Percentiles rank a stretch among this genome's conserved stretches.
Conservation (phyloP, 2,797 vertebrate species). For the Lophotriccus pileatus region DNA sequence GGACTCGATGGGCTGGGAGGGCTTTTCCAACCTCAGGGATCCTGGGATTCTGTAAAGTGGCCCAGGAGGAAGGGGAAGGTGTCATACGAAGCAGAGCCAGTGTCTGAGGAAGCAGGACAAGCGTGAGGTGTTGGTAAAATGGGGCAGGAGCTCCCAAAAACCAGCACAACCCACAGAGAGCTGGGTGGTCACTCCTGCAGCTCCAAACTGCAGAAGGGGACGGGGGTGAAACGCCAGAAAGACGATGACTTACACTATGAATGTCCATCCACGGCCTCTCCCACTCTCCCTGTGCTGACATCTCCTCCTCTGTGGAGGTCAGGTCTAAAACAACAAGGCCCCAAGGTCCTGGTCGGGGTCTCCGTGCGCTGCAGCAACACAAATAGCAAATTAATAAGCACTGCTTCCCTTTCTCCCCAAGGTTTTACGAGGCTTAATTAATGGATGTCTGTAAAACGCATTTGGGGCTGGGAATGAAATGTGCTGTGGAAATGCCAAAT, state of each 20-base stretch:
- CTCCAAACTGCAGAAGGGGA: background rate
- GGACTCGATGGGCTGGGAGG: accelerated
- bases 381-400: slow-evolving; percentile 55
- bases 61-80: background rate
- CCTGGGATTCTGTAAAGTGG: accelerated
- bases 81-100: background rate
- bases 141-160: background rate
- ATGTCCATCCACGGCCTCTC: background rate
- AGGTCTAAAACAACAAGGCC: slow-evolving; percentile 38
- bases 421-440: slow-evolving; percentile 60
- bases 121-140: background rate
- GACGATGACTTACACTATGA: background rate
- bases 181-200: accelerated
- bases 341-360: slow-evolving; percentile 33
- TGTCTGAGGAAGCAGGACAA: background rate
- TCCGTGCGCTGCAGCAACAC: slow-evolving; percentile 10
- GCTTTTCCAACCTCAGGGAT: background rate
- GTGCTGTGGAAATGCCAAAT: slow-evolving; percentile 67
- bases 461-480: slow-evolving; percentile 64
- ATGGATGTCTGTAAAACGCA: slow-evolving; percentile 56
- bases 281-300: background rate
- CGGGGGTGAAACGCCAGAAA: background rate
- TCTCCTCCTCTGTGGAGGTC: background rate
- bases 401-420: slow-evolving; percentile 42
- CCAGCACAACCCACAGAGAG: background rate